Conservation (phyloP, 2,797 vertebrate genomes). For the Champsocephalus esox region DNA sequence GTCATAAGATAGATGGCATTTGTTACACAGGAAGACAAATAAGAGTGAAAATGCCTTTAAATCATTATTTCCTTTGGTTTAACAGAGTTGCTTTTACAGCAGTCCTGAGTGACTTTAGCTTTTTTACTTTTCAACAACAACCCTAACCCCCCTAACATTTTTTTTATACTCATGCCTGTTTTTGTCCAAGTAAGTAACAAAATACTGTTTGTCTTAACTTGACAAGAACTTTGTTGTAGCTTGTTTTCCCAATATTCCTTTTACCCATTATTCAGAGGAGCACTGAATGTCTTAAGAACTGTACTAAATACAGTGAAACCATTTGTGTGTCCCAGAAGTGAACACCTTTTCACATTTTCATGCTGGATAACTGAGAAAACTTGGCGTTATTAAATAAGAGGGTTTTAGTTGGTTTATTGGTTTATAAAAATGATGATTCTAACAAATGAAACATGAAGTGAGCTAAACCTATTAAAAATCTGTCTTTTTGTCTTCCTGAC, state of each 20-base stretch:
- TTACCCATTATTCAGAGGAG: conserved; percentile 46
- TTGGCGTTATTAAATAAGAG: conserved; percentile 34
- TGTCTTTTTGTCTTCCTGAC: conserved; percentile 61
- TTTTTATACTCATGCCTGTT: conserved; percentile 50
- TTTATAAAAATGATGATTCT: conserved; percentile 53
- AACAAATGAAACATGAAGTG: conserved; percentile 55
- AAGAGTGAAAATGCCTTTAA: conserved; percentile 58
- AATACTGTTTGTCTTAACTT: conserved; percentile 44
- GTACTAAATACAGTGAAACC: conserved; percentile 57
- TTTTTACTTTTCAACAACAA: conserved; percentile 51
- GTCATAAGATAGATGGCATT: conserved; percentile 29
- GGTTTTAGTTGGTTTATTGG: conserved; percentile 35
- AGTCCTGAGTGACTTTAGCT: conserved; percentile 31
- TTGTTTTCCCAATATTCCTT: conserved; percentile 55
- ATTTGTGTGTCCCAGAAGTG: conserved; percentile 62
- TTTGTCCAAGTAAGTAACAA: conserved; percentile 53
- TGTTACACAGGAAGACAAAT: conserved; percentile 28
- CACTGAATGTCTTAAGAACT: conserved; percentile 65
- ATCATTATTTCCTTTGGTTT: conserved; percentile 30
- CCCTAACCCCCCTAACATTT: conserved; percentile 23
- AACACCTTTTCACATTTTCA: conserved; percentile 62
- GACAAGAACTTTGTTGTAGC: conserved; percentile 40
- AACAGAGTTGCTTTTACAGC: conserved; percentile 36
- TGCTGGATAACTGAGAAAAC: conserved; percentile 53
- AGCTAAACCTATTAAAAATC: conserved; percentile 56